Conservation (phyloP, 2,797 vertebrate genomes). For the Sus cebifrons region DNA sequence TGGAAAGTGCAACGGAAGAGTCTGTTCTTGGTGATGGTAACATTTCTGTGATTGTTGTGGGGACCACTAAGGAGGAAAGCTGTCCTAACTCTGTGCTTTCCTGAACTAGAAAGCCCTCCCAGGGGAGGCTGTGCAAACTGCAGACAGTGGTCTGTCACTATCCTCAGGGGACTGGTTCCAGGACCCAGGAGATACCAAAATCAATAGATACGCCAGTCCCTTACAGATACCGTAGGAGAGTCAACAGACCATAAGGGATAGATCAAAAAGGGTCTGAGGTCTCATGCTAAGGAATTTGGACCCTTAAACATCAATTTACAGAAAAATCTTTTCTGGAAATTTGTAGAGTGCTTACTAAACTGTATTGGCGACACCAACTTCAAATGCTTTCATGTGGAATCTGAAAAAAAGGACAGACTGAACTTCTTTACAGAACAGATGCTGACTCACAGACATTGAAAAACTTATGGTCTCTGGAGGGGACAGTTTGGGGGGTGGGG, state of each 20-base stretch:
- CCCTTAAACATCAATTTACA: constrained; percentile 9
- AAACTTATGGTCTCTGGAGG: no score
- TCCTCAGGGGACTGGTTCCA: not conserved
- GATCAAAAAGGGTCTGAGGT: not conserved
- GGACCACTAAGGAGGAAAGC: not conserved
- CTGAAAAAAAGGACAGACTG: no score
- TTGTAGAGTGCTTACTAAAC: not conserved
- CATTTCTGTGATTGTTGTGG: not conserved
- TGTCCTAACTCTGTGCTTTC: not conserved
- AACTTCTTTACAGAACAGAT: no score
- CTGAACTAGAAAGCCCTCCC: not conserved
- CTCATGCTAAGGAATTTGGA: constrained; percentile 6
- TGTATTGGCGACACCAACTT: not conserved
- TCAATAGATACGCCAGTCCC: not conserved
- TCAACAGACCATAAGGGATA: not conserved
- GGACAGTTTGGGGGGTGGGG: no score
- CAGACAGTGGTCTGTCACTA: not conserved
- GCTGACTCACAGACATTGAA: no score
- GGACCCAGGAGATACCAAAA: not conserved
- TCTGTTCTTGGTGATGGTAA: not conserved
- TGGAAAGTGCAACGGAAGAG: not conserved
- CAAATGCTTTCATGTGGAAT: no score
- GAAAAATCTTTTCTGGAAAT: constrained; percentile 26
- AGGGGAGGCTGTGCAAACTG: not conserved
- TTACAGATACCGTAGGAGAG: not conserved